Percentiles rank a stretch among this genome's conserved stretches.
Conservation (phyloP, 2,113 vertebrate genomes). For the Phyllostomus discolor region DNA sequence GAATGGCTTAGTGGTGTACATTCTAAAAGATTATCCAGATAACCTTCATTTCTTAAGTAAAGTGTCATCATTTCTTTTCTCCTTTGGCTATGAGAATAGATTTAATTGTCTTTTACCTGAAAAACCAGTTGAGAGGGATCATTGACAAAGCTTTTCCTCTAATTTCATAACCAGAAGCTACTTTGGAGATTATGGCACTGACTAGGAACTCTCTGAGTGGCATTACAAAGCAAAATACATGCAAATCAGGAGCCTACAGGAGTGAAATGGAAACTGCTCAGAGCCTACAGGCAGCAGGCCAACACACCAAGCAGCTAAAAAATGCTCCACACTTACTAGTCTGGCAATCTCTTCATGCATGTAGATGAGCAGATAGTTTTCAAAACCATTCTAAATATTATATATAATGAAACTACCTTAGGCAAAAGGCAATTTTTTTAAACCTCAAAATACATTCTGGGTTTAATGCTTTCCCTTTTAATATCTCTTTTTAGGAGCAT, state of each 20-base stretch:
- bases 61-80: not conserved
- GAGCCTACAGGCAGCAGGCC: not conserved
- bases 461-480: not conserved
- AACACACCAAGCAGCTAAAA: not conserved
- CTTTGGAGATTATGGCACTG: not conserved
- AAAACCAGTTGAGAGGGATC: not conserved
- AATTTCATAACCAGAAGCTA: not conserved
- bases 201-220: not conserved
- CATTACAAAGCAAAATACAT: not conserved
- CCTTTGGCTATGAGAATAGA: not conserved
- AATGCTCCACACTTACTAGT: not conserved
- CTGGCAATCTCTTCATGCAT: not conserved
- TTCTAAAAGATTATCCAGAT: not conserved
- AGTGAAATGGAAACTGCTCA: not conserved
- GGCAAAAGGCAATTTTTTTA: not conserved
- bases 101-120: not conserved
- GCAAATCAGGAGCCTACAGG: not conserved
- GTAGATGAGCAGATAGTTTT: not conserved
- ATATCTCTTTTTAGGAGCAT: not conserved
- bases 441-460: not conserved
- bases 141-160: not conserved
- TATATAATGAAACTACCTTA: not conserved
- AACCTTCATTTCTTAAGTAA: not conserved
- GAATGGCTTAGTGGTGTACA: not conserved
- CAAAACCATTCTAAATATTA: not conserved